Base-by-base conservation (phyloP, 2,888 invertebrate genomes). In the Baronia brevicornis region DNA sequence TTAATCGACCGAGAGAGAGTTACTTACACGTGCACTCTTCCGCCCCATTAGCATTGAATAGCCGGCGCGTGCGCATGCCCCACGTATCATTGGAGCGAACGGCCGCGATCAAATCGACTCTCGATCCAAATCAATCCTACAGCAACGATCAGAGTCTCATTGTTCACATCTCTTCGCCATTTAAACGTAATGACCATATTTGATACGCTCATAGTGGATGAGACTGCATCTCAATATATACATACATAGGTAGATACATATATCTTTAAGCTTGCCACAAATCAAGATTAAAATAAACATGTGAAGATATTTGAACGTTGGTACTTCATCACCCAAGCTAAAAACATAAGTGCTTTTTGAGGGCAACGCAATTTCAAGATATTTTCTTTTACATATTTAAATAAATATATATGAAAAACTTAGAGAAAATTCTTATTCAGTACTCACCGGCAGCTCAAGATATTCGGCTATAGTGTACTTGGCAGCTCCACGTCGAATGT, bases 361-460 rank as follows among this genome's bases (percentile, higher is more conserved):
- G n/a, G n/a, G n/a, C n/a, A n/a, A n/a, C n/a, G n/a, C n/a, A n/a
- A n/a, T n/a, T n/a, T n/a, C n/a, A n/a, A n/a, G n/a, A n/a, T n/a
- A n/a, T n/a, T n/a, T n/a, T n/a, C n/a, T n/a, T n/a, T n/a, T n/a
- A n/a, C n/a, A n/a, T n/a, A n/a, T n/a, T n/a, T n/a, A n/a, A n/a
- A 17, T 22, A 19, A 12, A 9, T 43, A 46, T 41, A 44, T 37
- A 43, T 43, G 40, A 36, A 45, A 24, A 45, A 43, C 35, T 33
- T 38, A 43, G 45, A 39, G 46, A 47, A 41, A 30, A 37, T 29
- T n/a, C n/a, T n/a, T 39, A 40, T 44, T 40, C 38, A 22, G 44
- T 44, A 88, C 90, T 89, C 64, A 90, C 90, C 88, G 90, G 90
- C 66, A 90, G 67, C 62, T 89, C 87, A 43, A 90, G 85, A 47